Evolutionary conservation across 2,113 vertebrate genomes (phyloP), one percentile per base, ranked within the genome.

Genomic region (Brachyistius frenatus): DNA sequence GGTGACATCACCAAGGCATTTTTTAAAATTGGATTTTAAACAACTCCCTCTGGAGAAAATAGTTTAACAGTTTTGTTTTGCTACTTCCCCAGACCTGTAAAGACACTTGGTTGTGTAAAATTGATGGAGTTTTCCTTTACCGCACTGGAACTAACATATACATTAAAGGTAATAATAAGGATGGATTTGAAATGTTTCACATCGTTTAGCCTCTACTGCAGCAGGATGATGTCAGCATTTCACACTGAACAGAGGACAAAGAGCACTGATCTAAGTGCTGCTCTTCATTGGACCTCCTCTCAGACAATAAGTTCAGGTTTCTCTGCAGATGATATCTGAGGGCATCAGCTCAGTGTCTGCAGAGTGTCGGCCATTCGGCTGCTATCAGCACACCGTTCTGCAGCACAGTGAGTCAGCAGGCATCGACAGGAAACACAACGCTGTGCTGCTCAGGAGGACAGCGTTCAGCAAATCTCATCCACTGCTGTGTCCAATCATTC

Each of bases 331-430:
- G 73, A 80, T 79, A 88, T 83, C 77, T 62, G 73, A 68, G 73
- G 75, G 33, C 66, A 72, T 44, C 23, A 52, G 75, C 82, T 81
- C 68, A 15, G 62, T 52, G 62, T 69, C 72, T 66, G 81, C 76
- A 10, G 60, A 70, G 57, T 33, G 71, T 53, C 6, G 39, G 37
- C 70, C 79, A 81, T 66, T 81, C 78, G 46, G 31, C 78, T 71
- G 86, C 32, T 70, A 58, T 87, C 79, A 78, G 72, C 78, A 75
- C 67, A 50, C 33, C 16, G 1, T 44, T 66, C 84, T 89, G 85
- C 91, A 87, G 81, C 84, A 78, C 81, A 3, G 73, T 91, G 91
- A 90, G 88, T 89, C 91, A 92, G 89, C 91, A 87, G 57, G 39
- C 68, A 35, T 32, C 15, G 13, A 47, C 53, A 66, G 83, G 80